Evolutionary conservation across 2,888 invertebrate species (phyloP), one percentile per base, ranked within the genome.

Genomic region (Deilephila porcellus): DNA sequence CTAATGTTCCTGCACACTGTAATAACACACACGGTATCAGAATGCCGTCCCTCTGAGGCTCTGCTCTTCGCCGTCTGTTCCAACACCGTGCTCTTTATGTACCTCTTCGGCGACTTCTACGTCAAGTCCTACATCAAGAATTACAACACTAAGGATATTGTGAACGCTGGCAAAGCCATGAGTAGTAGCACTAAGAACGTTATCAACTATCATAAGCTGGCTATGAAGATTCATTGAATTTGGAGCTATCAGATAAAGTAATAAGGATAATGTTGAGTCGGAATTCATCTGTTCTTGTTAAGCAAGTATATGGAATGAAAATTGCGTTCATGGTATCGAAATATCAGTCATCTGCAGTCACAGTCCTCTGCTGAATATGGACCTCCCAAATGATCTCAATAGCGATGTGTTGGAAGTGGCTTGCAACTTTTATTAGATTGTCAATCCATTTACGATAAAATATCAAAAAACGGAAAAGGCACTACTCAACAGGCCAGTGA

Each of bases 81-180:
- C 29, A 88, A 90, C 74, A 83, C 81, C 0, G n/a, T 82, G 0
- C 64, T 90, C 3, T 88, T 90, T 60, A 72, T 88, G 60, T 88
- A 85, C 71, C 76, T 90, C 29, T 90, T 90, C 62, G 85, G 83
- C 1, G 83, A 88, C 60, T 90, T 90, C 76, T 88, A 88, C 67
- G 70, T 82, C 4, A 85, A 85, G 56, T 81, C 84, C 7, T 87
- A 86, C 32, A 79, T 70, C 0, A 83, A 83, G 70, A 81, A 77
- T 17, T 75, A 77, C n/a, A 79, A 75, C 8, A 73, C 56, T 0
- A 76, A 60, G 14, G 45, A 74, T 8, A 73, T 74, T 3, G 74
- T 74, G 3, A 76, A 75, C 4, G 73, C 74, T 19, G 67, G 71
- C 3, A 78, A 75, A 6, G 73, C 32, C 37, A 70, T 73, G 29